Base-by-base conservation (phyloP, 2,888 invertebrate species). In the Salticus scenicus region DNA sequence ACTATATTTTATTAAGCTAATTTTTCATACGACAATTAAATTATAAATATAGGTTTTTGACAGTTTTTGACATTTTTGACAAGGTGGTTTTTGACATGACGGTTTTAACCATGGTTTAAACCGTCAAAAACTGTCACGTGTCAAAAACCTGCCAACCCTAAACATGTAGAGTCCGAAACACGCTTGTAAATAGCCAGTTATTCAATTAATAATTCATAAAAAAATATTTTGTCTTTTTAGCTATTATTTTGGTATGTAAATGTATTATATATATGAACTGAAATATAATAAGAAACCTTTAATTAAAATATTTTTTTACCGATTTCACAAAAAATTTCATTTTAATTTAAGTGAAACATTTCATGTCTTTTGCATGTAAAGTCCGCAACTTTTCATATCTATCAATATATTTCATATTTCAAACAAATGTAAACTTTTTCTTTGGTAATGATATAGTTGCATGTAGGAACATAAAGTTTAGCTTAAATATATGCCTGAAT, bases 131-230 rank as follows among this genome's bases (percentile, higher is more conserved):
- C n/a, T n/a, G n/a, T n/a, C n/a, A n/a, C n/a, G n/a, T n/a, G n/a
- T n/a, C n/a, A n/a, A n/a, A n/a, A n/a, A n/a, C n/a, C n/a, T n/a
- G n/a, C n/a, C n/a, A n/a, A n/a, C n/a, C n/a, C n/a, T n/a, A 57
- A 57, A 57, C 20, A 57, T n/a, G 57, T 64, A 64, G 64, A 64
- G 64, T 64, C 27, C 28, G 28, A 28, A 64, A 64, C 64, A 64
- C 28, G 28, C 28, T 14, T 1, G 12, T 64, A 28, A 64, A 17
- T 28, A 30, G 27, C 14, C 27, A 27, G 64, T 27, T 64, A 37
- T 37, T 37, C 30, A 27, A 64, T 27, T 28, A 64, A 64, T 64
- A 64, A 7, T 57, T 7, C 4, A 57, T 57, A 24, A 24, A 57
- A 57, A n/a, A 7, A 28, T 27, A 28, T 64, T n/a, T 14, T 10